Conservation (phyloP, 2,888 invertebrate genomes). For the Dicranocentrus wangi region DNA sequence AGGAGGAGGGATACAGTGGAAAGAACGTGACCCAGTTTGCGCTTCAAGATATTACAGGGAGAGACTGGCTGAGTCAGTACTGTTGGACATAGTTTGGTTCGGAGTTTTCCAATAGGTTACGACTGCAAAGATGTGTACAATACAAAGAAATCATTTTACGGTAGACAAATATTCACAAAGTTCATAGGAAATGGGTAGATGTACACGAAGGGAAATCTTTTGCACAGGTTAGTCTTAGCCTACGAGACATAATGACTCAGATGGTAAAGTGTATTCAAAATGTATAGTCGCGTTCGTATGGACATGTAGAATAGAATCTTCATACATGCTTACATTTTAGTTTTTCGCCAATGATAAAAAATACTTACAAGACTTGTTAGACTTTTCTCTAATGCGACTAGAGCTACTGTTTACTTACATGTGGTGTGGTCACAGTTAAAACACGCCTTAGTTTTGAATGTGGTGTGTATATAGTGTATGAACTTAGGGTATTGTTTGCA, state of each 20-base stretch:
- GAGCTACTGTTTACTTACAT: too few species aligned
- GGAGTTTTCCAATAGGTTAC: constrained; percentile 3
- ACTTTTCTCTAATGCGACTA: too few species aligned
- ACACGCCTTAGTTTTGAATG: too few species aligned
- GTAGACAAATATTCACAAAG: not conserved
- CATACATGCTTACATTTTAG: constrained; percentile 20
- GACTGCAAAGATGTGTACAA: too few species aligned
- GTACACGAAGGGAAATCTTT: constrained; percentile 15
- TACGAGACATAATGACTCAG: too few species aligned
- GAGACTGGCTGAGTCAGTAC: not conserved
- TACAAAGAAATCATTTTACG: constrained; percentile 5
- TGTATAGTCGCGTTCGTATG: too few species aligned
- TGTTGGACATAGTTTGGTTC: not conserved
- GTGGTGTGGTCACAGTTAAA: too few species aligned
- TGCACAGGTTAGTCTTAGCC: constrained; percentile 1
- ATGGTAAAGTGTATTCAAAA: too few species aligned
- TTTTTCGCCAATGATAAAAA: constrained; percentile 3
- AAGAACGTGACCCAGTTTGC: constrained; percentile 31
- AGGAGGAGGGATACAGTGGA: not conserved
- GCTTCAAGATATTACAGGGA: not conserved
- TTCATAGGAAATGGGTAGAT: constrained; percentile 15
- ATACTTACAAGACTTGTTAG: not conserved
- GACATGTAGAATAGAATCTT: constrained; percentile 29
- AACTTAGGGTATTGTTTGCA: too few species aligned
- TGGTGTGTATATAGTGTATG: too few species aligned